Conservation (phyloP, 2,888 invertebrate genomes). For the Coelinius sp. region DNA sequence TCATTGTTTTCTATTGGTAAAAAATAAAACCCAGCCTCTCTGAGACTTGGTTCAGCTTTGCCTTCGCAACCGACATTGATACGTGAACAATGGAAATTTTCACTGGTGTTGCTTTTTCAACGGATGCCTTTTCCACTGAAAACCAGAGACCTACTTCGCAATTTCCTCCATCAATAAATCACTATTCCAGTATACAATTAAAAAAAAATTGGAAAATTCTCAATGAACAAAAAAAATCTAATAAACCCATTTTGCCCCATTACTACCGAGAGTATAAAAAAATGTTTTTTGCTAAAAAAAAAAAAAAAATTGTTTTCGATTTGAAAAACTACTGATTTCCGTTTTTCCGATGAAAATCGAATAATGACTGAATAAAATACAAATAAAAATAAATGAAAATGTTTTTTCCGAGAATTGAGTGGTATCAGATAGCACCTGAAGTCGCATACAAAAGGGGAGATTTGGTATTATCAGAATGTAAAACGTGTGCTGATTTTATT, state of each 20-base stretch:
- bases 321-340: no score
- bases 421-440: neutral
- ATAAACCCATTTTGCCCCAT: no score
- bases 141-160: no score
- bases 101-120: neutral
- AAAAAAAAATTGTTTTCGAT: no score
- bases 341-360: no score
- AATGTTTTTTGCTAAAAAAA: no score
- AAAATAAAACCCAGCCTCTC: conserved; percentile 38
- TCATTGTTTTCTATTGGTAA: conserved; percentile 50
- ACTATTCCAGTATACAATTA: no score
- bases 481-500: conserved; percentile 24
- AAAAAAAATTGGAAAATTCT: no score
- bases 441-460: neutral
- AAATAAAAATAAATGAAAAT: conserved; percentile 8
- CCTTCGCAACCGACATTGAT: neutral
- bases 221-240: no score
- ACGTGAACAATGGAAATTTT: neutral
- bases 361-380: neutral
- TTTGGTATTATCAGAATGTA: conserved; percentile 2
- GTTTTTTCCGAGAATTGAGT: neutral
- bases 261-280: no score
- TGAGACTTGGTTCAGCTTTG: neutral
- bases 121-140: neutral
- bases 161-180: no score